Evolutionary conservation across 2,888 invertebrate species (phyloP), one percentile per base, ranked within the genome.

Genomic region (Papilio gigon): DNA sequence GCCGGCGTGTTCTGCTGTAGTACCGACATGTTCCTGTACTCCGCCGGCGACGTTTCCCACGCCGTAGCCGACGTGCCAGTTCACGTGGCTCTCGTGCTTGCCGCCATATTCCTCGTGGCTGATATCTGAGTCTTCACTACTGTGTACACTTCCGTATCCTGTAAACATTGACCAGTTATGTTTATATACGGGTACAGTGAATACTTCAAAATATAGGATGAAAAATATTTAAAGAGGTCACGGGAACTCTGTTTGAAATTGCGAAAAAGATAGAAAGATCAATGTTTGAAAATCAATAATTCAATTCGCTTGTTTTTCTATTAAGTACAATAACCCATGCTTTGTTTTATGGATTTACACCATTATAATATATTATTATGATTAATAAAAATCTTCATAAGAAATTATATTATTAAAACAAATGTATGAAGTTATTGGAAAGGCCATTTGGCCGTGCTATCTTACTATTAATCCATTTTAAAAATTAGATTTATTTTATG

Each of bases 101-200:
- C 30, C 8, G 25, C 27, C 40, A 9, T 37, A 53, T 33, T 40
- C 53, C 53, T 53, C 53, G 30, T 53, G 53, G n/a, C 27, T 53
- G n/a, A 53, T 30, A n/a, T 44, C 44, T 22, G 53, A 53, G 27
- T 53, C 53, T 64, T 53, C 53, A 53, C 20, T n/a, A 17, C 25
- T 33, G 27, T 27, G 33, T 50, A 35, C 61, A 30, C 67, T 53
- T 9, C 67, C 67, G 20, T 62, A 62, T 27, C 47, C 67, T 56
- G 40, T 20, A 22, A 53, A 22, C 14, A 37, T 6, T 20, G 20
- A 44, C n/a, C 44, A 11, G n/a, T 44, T 8, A 35, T 11, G 4
- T 44, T 11, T 22, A 11, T 9, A 42, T n/a, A 5, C 9, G 11
- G 1, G 30, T 33, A 47, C 35, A 8, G 6, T 20, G 17, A 30